These are phyloP conservation scores for Ashinkailepas kermadecensis DNA, from an alignment of 2,888 invertebrate species.

Conservation along the genomic window DNA sequence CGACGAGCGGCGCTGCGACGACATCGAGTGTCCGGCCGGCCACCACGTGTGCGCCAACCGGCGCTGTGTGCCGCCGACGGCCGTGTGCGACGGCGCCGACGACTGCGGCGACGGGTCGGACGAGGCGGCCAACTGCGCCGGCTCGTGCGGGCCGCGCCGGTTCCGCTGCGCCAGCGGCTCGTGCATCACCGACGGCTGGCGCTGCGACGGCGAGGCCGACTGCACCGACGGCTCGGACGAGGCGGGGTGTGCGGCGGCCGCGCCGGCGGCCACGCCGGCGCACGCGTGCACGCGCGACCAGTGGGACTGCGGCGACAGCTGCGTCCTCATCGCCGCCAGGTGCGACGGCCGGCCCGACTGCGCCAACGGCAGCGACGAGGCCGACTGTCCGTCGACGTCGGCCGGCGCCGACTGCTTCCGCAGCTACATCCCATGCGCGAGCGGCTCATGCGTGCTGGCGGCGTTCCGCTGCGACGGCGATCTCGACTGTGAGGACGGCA, in stretches of 20 bases:
- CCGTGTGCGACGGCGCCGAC: background rate
- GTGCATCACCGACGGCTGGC: background rate
- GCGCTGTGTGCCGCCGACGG: background rate
- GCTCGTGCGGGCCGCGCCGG: background rate
- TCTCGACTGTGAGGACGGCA: background rate
- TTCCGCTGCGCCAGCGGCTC: background rate
- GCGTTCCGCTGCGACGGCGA: background rate
- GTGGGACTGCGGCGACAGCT: conserved; percentile 56
- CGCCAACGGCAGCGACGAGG: conserved; percentile 43
- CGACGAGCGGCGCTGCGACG: conserved; percentile 33
- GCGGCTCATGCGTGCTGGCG: background rate
- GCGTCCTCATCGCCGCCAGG: conserved; percentile 47
- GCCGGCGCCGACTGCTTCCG: background rate
- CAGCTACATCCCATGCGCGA: background rate
- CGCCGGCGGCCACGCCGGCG: too few relatives aligned
- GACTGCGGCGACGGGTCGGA: conserved; percentile 23
- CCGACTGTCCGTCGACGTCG: background rate
- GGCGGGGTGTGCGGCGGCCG: background rate
- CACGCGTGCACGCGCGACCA: conserved; percentile 39
- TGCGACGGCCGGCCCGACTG: conserved; percentile 53
- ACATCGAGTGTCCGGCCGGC: conserved; percentile 34
- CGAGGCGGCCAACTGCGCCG: background rate
- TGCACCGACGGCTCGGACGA: background rate
- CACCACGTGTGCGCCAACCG: background rate
- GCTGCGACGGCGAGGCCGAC: background rate